These are phyloP conservation scores for Cinclus cinclus DNA, from an alignment of 2,113 vertebrate species.

Conservation along the genomic window DNA sequence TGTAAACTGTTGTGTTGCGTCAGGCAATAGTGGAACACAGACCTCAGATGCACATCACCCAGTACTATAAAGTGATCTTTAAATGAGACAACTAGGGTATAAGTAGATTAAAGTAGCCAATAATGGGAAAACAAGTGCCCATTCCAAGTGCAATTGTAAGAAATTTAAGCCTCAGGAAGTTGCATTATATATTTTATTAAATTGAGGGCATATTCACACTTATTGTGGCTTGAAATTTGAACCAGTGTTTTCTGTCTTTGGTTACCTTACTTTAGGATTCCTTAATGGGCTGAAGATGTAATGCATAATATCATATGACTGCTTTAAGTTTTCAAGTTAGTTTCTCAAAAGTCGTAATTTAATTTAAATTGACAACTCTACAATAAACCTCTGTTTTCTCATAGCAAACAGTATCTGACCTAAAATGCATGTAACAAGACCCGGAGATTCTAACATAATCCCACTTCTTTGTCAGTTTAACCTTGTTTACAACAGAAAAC, in stretches of 20 bases:
- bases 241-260: slow-evolving; percentile 93
- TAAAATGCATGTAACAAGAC: slow-evolving; percentile 84
- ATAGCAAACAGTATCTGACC: slow-evolving; percentile 78
- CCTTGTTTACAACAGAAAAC: slow-evolving; percentile 77
- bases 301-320: slow-evolving; percentile 86
- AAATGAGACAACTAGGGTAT: slow-evolving; percentile 81
- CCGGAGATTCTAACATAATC: slow-evolving; percentile 78
- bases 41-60: slow-evolving; percentile 76
- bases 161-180: slow-evolving; percentile 93
- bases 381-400: slow-evolving; percentile 85
- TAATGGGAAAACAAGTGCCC: slow-evolving; percentile 90
- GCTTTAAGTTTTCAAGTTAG: slow-evolving; percentile 85
- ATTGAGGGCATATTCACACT: slow-evolving; percentile 96
- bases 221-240: slow-evolving; percentile 90
- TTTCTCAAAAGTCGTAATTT: slow-evolving; percentile 91
- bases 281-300: slow-evolving; percentile 89
- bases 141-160: slow-evolving; percentile 87
- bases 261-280: slow-evolving; percentile 89
- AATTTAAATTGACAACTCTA: slow-evolving; percentile 90
- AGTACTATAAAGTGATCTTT: slow-evolving; percentile 83
- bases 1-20: slow-evolving; percentile 88
- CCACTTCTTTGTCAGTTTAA: slow-evolving; percentile 77
- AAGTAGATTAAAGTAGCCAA: slow-evolving; percentile 92
- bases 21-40: slow-evolving; percentile 73
- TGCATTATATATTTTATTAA: slow-evolving; percentile 97